phyloP scores from a whole-genome alignment of 2,113 vertebrate species.

The Apus apus region DNA sequence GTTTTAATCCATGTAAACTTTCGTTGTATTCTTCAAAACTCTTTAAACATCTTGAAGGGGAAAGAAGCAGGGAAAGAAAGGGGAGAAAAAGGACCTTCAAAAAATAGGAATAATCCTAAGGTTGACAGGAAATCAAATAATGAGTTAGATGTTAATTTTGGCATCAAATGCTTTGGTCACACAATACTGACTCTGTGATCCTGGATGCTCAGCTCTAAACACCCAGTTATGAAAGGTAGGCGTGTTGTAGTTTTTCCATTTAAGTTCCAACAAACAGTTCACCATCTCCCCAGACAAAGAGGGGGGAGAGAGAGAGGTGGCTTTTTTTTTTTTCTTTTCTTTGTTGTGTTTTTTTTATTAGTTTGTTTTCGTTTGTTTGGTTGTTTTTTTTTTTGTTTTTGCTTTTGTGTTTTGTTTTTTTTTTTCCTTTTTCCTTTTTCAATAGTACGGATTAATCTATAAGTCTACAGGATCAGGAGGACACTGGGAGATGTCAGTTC shows the following conservation, averaged over 20 bases:
- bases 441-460: constrained; percentile 81
- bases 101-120: constrained; percentile 71
- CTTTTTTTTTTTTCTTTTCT: background rate
- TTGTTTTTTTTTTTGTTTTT: background rate
- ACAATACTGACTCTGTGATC: constrained; percentile 93
- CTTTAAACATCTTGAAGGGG: constrained; percentile 69
- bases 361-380: too few relatives aligned
- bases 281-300: constrained; percentile 82
- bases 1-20: constrained; percentile 76
- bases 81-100: constrained; percentile 66
- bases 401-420: background rate
- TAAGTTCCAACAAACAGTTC: constrained; percentile 93
- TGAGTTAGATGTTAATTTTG: constrained; percentile 89
- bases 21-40: constrained; percentile 67
- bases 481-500: constrained; percentile 78
- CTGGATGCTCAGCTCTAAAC: constrained; percentile 88
- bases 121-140: constrained; percentile 78
- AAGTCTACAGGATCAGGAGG: constrained; percentile 80
- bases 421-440: constrained; percentile 88
- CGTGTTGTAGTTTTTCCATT: constrained; percentile 96
- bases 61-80: constrained; percentile 70
- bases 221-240: constrained; percentile 97
- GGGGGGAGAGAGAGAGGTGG: constrained; percentile 68
- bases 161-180: constrained; percentile 99
- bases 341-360: too few relatives aligned